Evolutionary conservation across 2,113 vertebrate genomes (phyloP), one percentile per base, ranked within the genome.

Genomic region (Heloderma charlesbogerti): DNA sequence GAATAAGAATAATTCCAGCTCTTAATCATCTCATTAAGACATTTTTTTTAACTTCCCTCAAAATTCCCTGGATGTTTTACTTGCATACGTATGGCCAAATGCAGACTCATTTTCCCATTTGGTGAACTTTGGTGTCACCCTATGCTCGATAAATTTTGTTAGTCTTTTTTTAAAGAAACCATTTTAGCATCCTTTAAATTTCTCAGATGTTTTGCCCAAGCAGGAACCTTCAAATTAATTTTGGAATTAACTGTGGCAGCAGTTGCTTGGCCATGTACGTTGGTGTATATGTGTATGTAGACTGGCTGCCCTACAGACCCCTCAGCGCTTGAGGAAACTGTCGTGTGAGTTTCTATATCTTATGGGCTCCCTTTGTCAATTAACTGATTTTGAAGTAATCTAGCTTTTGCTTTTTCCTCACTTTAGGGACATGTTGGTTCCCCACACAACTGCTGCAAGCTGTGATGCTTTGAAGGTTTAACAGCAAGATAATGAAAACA

Each of bases 391-490:
- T 92, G 83, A 95, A 94, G 89, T 72, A 16, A 43, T 83, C 75
- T 69, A 91, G 67, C 94, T 88, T 87, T 92, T 92, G 87, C 4
- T 40, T 93, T n/a, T 0, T 60, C 22, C 18, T 45, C 92, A 40
- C 93, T 90, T 57, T 25, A 91, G 92, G 83, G 89, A 95, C 92
- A 94, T 92, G n/a, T 12, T 43, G 0, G 90, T 82, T 78, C 92
- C 48, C 69, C 34, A 34, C 40, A 83, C 77, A 94, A 91, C 0
- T 84, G 72, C 81, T 91, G 92, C 72, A 93, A 86, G 80, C 63
- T 93, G 85, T 77, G 88, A 57, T 86, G 43, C 91, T 95, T 95
- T 95, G 89, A 95, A 95, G 92, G 93, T 93, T 94, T 96, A 90
- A 74, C 83, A 93, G 88, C 57, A 92, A 90, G 45, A 90, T 29